These are phyloP conservation scores for Sipha flava DNA, from an alignment of 1,140 invertebrate genomes.

Conservation along the genomic window DNA sequence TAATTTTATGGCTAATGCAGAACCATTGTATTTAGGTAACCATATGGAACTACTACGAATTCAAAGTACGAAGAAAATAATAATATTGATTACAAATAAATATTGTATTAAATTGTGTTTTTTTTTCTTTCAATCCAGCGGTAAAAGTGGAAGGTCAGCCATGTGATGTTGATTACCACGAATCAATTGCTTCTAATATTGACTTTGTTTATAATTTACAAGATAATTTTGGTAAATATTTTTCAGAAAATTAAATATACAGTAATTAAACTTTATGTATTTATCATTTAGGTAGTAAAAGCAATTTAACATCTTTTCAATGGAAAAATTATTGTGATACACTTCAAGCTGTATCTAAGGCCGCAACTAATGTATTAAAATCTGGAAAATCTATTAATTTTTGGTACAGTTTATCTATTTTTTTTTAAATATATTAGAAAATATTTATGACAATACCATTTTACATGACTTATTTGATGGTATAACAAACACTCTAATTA, in stretches of 20 bases:
- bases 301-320: constrained; percentile 3
- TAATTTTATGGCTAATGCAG: constrained; percentile 48
- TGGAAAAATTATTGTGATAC: not conserved
- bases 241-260: not conserved
- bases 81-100: not conserved
- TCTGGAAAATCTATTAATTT: not conserved
- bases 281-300: constrained; percentile 9
- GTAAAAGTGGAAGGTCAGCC: constrained; percentile 49
- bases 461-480: too few species aligned
- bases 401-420: not conserved
- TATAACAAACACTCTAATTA: too few species aligned
- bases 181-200: constrained; percentile 36
- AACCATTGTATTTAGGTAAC: constrained; percentile 54
- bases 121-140: constrained; percentile 44
- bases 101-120: not conserved
- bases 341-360: not conserved
- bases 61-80: constrained; percentile 49
- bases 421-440: too few species aligned
- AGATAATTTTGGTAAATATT: constrained; percentile 5
- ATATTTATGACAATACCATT: too few species aligned
- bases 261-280: not conserved
- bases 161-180: constrained; percentile 42
- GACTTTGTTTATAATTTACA: constrained; percentile 9
- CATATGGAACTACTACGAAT: constrained; percentile 54
- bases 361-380: not conserved